Base-by-base conservation (phyloP, 2,888 invertebrate species). In the Nemotelus pantherinus region DNA sequence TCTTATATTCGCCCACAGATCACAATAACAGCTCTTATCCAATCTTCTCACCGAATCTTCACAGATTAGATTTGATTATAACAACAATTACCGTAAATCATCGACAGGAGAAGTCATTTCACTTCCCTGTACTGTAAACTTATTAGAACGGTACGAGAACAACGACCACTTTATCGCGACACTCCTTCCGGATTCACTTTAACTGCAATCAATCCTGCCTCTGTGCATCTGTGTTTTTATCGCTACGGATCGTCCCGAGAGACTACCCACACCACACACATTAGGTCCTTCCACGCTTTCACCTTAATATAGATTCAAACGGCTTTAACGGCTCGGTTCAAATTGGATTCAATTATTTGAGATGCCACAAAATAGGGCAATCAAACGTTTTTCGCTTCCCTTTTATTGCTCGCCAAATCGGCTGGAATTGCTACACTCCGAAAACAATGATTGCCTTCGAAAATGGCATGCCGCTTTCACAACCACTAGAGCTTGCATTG, bases 351-450 rank as follows among this genome's bases (percentile, higher is more conserved):
- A 70, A 55, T 70, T 53, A 70, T 70, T 55, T 41, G 41, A 47
- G 55, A 53, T 55, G 55, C 70, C 70, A 50, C 70, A n/a, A 70
- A 70, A 70, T 70, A 43, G 48, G 67, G 48, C 67, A 67, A 67
- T 67, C 67, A 70, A 72, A 60, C 72, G 72, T 72, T 72, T 74
- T 63, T 74, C 74, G 43, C 60, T 74, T 60, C 45, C 6, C 60
- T 74, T 74, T 74, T 74, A 74, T 74, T 63, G 63, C 74, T 60
- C 60, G 10, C 74, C 50, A 63, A 60, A 60, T 48, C 25, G 74
- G 39, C 43, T 5, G 48, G 39, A 60, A 74, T 74, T 47, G 63
- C 74, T 60, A 48, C 74, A 63, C 74, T 74, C 60, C 48, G 63
- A 63, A 74, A 74, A 74, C 74, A 74, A 74, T 63, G 44, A 60